phyloP scores from a whole-genome alignment of 2,113 vertebrate species.

The Cinclus mexicanus region DNA sequence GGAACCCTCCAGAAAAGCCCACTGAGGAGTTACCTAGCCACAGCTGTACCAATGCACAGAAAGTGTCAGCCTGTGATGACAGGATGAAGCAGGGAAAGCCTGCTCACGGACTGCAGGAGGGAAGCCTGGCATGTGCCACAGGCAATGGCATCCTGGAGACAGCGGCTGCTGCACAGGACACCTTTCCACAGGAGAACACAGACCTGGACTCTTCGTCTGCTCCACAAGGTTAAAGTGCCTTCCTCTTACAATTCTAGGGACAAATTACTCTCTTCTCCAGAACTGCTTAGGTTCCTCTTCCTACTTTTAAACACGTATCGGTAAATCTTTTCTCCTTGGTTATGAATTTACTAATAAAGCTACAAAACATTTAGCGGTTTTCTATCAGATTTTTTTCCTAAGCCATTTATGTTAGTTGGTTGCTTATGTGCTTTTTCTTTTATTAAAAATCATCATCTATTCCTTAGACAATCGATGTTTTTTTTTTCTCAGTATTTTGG shows the following conservation, averaged over 20 bases:
- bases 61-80: rapidly evolving
- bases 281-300: background rate
- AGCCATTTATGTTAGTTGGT: background rate
- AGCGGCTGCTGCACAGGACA: background rate
- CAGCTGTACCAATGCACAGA: background rate
- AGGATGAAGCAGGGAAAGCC: background rate
- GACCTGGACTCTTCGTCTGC: background rate
- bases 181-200: background rate
- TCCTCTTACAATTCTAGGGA: rapidly evolving
- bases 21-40: background rate
- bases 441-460: background rate
- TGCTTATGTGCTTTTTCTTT: background rate
- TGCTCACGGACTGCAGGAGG: background rate
- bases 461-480: background rate
- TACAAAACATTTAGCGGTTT: background rate
- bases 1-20: background rate
- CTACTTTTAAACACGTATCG: background rate
- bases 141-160: rapidly evolving
- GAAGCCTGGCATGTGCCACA: rapidly evolving
- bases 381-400: background rate
- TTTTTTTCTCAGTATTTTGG: background rate
- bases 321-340: background rate
- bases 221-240: conserved; percentile 32
- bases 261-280: background rate
- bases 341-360: background rate